Base-by-base conservation (phyloP, 2,888 invertebrate species). In the Mayetiola destructor region DNA sequence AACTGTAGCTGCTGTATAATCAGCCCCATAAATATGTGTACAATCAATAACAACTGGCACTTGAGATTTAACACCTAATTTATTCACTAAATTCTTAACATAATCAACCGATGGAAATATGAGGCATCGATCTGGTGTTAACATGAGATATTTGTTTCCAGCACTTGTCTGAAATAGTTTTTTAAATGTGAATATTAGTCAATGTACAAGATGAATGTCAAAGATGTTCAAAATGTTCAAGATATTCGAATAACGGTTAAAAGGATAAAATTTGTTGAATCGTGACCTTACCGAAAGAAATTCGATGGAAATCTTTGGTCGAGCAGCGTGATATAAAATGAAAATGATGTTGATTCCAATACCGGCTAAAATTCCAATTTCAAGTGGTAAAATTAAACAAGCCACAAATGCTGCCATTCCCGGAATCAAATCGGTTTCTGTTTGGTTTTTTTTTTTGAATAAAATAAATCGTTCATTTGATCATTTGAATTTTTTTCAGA, bases 91-190 rank as follows among this genome's bases (percentile, higher is more conserved):
- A 65, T 87, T 84, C 59, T 88, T 79, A 61, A 92, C 88, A 73
- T 91, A 89, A 72, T 90, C 89, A 64, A 89, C 88, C 0, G 90
- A 89, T 27, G 91, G 91, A 73, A 91, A 92, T 70, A 90, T 89
- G 35, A 92, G 77, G 70, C 89, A 90, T 62, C 90, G 81, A 73
- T 90, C 89, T 12, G 90, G 90, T 6, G 88, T 89, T 59, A 90
- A 75, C 80, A 88, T 83, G 59, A 89, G 74, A 71, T 88, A 89
- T 64, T 86, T 84, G 39, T 78, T 77, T 58, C 85, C 86, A 56
- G 73, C 76, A 60, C 77, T 76, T 77, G 85, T 76, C 65, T 76
- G 73, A 58, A 61, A 56, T 61, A 27, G n/a, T n/a, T n/a, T n/a
- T n/a, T n/a, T n/a, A n/a, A n/a, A n/a, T n/a, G n/a, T n/a, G n/a